A percentile compares a stretch with the other conserved stretches of the same genome.
These are phyloP conservation scores for Taxidea taxus DNA, from an alignment of 2,113 vertebrate species.

Conservation along the genomic window DNA sequence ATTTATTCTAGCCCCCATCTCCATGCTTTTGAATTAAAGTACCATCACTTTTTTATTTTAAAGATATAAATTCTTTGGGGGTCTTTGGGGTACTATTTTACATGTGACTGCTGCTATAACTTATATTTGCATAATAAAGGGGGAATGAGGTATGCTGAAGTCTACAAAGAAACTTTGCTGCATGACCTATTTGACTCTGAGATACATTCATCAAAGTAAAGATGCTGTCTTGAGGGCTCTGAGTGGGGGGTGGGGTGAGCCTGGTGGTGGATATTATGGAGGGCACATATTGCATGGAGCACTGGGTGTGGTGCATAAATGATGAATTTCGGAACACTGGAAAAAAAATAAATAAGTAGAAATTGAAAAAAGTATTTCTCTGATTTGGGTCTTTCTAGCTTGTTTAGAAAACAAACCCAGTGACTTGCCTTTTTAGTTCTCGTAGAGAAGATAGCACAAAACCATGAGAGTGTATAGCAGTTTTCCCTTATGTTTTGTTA, in stretches of 20 bases:
- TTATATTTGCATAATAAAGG: neutral
- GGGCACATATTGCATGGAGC: too few relatives aligned
- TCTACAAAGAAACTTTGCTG: neutral
- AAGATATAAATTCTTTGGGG: neutral
- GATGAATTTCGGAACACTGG: too few relatives aligned
- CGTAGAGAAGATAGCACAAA: neutral
- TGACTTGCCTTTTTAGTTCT: neutral
- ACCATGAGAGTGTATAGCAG: neutral
- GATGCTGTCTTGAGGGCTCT: neutral
- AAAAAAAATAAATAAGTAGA: too few relatives aligned
- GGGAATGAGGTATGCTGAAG: neutral
- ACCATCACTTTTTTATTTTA: neutral
- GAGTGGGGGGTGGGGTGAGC: neutral
- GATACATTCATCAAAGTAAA: neutral
- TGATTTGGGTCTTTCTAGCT: neutral
- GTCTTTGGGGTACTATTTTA: neutral
- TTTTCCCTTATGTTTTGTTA: neutral
- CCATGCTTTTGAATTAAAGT: slow-evolving; percentile 16
- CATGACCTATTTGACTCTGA: neutral
- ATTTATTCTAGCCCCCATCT: neutral
- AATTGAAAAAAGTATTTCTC: neutral
- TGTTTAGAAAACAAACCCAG: neutral
- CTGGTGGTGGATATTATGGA: too few relatives aligned
- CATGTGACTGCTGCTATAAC: neutral
- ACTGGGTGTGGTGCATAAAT: too few relatives aligned